phyloP scores from a whole-genome alignment of 2,797 vertebrate genomes.

The Mormyrus proboscirostris region DNA sequence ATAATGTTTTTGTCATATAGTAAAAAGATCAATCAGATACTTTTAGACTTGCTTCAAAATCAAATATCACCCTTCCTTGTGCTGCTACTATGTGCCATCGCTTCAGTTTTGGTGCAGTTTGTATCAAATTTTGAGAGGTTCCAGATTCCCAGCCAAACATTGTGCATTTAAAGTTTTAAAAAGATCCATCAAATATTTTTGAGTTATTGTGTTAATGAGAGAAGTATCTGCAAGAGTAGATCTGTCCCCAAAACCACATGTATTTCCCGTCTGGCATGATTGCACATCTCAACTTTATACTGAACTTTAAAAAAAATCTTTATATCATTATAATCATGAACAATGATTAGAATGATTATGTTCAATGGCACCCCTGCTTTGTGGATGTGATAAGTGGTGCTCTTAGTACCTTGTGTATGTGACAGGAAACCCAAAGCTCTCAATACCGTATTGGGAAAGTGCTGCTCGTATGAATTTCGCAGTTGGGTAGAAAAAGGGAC shows the following conservation, averaged over 20 bases:
- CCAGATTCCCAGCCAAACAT: not conserved
- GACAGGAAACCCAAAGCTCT: not conserved
- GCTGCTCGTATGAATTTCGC: constrained; percentile 73
- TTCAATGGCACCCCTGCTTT: not conserved
- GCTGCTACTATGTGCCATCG: not conserved
- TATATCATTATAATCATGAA: not conserved
- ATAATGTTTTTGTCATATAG: not conserved
- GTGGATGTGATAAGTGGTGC: not conserved
- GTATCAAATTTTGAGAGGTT: not conserved
- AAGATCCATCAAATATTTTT: not conserved
- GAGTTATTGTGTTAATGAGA: not conserved
- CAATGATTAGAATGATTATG: not conserved
- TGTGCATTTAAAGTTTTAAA: not conserved
- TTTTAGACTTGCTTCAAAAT: not conserved
- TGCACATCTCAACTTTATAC: not conserved
- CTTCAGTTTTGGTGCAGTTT: not conserved
- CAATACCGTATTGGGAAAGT: constrained; percentile 70
- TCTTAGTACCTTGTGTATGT: not conserved
- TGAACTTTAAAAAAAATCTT: not conserved
- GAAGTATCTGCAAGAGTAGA: not conserved
- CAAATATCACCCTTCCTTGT: not conserved
- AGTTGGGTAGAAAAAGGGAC: constrained; percentile 75
- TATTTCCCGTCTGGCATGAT: not conserved
- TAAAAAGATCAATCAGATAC: not conserved
- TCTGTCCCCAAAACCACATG: not conserved